Base-by-base conservation (phyloP, 2,888 invertebrate genomes). In the Himalopsyche tibetana region DNA sequence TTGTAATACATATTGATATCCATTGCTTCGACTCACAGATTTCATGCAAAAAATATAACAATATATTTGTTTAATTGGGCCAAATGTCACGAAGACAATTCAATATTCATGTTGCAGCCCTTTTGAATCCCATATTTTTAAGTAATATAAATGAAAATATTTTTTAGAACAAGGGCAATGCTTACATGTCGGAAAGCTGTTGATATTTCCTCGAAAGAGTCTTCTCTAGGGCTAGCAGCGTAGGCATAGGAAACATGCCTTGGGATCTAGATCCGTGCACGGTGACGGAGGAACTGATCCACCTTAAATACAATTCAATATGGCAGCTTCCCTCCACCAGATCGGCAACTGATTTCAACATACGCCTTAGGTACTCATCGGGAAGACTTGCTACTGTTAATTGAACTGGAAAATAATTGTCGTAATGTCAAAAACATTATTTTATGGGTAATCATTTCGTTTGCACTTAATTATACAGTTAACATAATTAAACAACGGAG, bases 241-340 rank as follows among this genome's bases (percentile, higher is more conserved):
- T 94, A 63, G 95, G 94, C 92, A 95, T 93, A 88, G 96, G 94
- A 90, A 95, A 92, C 90, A 94, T 91, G 88, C 93, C 89, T 91
- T 92, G 91, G 88, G 94, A 91, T 89, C 90, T 91, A 0, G 94
- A 93, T 11, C 96, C 95, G 90, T 96, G 95, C 55, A 92, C 91
- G 0, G 94, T 95, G 56, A 99, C 91, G 4, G 98, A 91, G 19
- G 93, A 92, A 89, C 95, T 94, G 63, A 95, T 93, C 98, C 98
- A 99, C 80, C 94, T 92, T 56, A 98, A 92, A 90, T 99, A 97
- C 90, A 98, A 98, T 90, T 99, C 97, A 74, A 99, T 90, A 90
- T 99, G 99, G 0, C 95, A 93, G 1, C 97, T 96, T 55, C 93
- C 94, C 89, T 97, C 98, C 38, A 99, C 91, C 82, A 96, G 94